Base-by-base conservation (phyloP, 2,888 invertebrate genomes). In the Frankliniella intonsa region DNA sequence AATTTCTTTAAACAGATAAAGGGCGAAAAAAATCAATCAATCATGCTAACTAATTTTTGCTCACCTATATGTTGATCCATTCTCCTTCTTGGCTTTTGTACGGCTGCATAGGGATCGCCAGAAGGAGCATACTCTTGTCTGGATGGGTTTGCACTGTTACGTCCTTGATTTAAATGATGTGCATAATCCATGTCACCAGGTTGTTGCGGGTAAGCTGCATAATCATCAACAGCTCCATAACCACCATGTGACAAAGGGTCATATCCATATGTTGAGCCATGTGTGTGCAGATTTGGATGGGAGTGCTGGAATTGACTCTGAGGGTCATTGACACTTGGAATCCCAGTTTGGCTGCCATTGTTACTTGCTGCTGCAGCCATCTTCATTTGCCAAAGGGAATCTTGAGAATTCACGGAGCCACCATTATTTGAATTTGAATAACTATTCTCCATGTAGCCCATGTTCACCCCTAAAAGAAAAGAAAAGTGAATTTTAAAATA, bases 391-490 rank as follows among this genome's bases (percentile, higher is more conserved):
- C 97, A 96, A 86, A 97, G 89, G 69, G 97, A 97, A 88, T 97
- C 96, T 88, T 97, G 97, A 8, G 96, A 97, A 89, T 97, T 96
- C 83, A 97, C 96, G 86, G 96, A 96, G 85, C 97, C 97, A n/a
- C 96, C 96, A 88, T 96, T 96, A 90, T 96, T 96, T 83, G 96
- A 96, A 88, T 96, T 96, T 83, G 96, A 95, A 89, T 96, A 96
- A 88, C 95, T 95, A 89, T 95, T 95, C 88, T 96, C 96, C 89
- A 95, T 92, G 89, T 96, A 96, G 84, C 94, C 95, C 93, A 95
- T 94, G 88, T 95, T 95, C 84, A 93, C 93, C 92, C 95, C 95
- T 65, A 81, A 19, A 69, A 22, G 55, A 82, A 83, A 81, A 83
- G 81, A 81, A 81, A 79, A 65, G 12, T 11, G 83, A 81, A 27